Percentiles rank a stretch among this genome's conserved stretches.
Conservation (phyloP, 2,888 invertebrate genomes). For the Drosophila monieri region DNA sequence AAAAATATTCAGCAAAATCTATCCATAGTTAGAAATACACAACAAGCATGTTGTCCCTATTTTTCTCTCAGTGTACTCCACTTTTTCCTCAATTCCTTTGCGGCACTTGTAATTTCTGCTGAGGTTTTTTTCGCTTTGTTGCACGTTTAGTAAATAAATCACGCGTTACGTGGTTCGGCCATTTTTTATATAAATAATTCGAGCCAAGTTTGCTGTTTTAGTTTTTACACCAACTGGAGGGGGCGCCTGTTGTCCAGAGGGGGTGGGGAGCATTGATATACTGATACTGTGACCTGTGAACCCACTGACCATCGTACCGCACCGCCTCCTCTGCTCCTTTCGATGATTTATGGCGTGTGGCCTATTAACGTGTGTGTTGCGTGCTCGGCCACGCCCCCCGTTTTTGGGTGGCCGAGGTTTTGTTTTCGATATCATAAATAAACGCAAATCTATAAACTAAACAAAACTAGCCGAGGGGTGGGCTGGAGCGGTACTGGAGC, state of each 20-base stretch:
- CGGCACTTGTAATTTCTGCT: constrained; percentile 72
- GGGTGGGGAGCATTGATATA: constrained; percentile 34
- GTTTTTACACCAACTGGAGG: constrained; percentile 6
- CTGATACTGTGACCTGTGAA: constrained; percentile 43
- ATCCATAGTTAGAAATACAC: too few relatives aligned
- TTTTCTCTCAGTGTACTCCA: background rate
- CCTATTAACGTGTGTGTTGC: constrained; percentile 70
- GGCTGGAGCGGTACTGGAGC: constrained; percentile 26
- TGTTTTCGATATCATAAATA: constrained; percentile 65
- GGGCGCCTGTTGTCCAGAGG: background rate
- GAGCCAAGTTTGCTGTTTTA: constrained; percentile 52
- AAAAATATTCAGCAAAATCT: background rate
- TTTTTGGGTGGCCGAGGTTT: background rate
- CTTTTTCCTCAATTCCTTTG: constrained; percentile 11
- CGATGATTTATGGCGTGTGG: constrained; percentile 77
- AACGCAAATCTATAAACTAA: constrained; percentile 79
- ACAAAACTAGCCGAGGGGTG: constrained; percentile 61
- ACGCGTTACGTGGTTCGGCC: constrained; percentile 64
- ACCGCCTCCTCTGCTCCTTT: constrained; percentile 22
- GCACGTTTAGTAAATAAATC: constrained; percentile 78
- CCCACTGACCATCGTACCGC: constrained; percentile 28
- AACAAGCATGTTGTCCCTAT: too few relatives aligned
- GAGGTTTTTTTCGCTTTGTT: constrained; percentile 64
- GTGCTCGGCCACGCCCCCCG: constrained; percentile 21
- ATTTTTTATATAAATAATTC: constrained; percentile 76